Evolutionary conservation across 2,113 vertebrate species (phyloP).

Genomic region (Eulacestoma nigropectus): DNA sequence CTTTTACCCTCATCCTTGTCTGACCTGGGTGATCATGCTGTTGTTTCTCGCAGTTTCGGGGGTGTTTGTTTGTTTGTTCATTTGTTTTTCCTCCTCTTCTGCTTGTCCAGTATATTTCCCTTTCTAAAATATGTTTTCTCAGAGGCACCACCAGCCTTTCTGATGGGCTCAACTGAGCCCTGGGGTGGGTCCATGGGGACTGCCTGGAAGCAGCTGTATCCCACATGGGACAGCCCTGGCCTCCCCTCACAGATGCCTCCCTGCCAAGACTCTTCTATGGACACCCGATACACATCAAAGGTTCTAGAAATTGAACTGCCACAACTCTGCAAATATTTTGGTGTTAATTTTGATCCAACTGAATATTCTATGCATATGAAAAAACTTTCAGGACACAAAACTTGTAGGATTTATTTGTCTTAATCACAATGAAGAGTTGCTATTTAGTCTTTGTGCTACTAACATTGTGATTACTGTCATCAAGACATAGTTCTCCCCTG

Average conservation of each 20-base stretch:
- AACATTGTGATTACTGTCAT: not conserved
- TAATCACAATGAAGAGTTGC: not conserved
- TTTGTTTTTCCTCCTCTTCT: not conserved
- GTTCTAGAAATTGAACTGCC: not conserved
- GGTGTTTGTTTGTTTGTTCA: not conserved
- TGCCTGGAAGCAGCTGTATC: not conserved
- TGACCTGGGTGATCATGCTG: not conserved
- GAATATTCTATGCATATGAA: not conserved
- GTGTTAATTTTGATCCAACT: not conserved
- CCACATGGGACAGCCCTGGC: accelerated
- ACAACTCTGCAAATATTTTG: not conserved
- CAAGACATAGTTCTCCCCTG: not conserved
- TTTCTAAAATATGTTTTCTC: not conserved
- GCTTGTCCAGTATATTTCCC: not conserved
- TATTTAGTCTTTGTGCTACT: not conserved
- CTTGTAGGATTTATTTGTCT: not conserved
- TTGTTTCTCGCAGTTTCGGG: not conserved
- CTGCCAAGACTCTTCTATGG: not conserved
- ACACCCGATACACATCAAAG: not conserved
- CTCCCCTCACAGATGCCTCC: not conserved
- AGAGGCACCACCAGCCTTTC: not conserved
- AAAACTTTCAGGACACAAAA: not conserved
- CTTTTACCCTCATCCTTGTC: not conserved
- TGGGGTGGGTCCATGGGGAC: not conserved
- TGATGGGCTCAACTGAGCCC: not conserved